These are phyloP conservation scores for Bombus difficillimus DNA, from an alignment of 1,140 invertebrate genomes.

Conservation along the genomic window DNA sequence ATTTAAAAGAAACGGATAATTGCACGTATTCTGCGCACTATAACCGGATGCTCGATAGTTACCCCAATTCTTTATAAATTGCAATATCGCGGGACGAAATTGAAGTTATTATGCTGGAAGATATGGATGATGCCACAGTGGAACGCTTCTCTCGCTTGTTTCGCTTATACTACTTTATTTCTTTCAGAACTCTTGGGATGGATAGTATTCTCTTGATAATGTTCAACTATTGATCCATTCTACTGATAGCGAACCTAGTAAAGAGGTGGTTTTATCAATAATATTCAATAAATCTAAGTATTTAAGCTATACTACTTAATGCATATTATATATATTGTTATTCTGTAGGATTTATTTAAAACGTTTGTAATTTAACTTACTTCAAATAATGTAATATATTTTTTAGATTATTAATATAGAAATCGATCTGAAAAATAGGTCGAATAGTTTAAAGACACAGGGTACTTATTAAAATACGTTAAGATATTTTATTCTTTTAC, in stretches of 20 bases:
- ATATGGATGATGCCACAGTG: neutral
- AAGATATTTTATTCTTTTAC: no score
- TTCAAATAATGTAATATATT: neutral
- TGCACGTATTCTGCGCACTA: neutral
- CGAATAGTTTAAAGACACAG: no score
- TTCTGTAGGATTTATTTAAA: neutral
- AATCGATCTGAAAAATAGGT: no score
- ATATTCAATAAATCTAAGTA: neutral
- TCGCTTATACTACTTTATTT: neutral
- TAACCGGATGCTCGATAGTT: neutral
- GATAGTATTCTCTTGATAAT: neutral
- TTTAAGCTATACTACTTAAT: neutral
- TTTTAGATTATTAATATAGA: neutral
- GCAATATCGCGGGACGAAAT: neutral
- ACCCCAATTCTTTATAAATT: conserved; percentile 14
- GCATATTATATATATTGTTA: neutral
- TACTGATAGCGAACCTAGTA: neutral
- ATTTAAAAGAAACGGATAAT: conserved; percentile 22
- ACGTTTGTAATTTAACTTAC: neutral
- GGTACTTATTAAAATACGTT: no score
- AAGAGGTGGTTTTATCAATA: neutral
- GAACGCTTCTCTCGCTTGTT: neutral
- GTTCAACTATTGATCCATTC: neutral
- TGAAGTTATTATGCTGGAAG: neutral
- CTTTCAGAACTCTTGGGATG: neutral